Evolutionary conservation across 2,888 invertebrate genomes (phyloP).

Genomic region (Petrophora chlorosata): DNA sequence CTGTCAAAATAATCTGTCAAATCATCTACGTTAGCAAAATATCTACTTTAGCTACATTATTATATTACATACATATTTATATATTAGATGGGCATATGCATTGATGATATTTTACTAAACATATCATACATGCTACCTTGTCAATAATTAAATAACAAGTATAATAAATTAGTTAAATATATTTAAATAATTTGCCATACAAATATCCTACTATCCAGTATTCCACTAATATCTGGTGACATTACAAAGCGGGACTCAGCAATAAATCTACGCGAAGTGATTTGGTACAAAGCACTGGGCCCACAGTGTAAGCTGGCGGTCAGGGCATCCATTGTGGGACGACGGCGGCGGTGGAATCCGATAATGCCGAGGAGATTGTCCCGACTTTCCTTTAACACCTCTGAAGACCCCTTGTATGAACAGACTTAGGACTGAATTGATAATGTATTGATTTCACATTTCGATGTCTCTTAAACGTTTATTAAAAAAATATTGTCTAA

Average conservation of each 20-base stretch:
- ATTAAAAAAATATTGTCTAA: too few species aligned
- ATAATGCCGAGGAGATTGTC: slow-evolving; percentile 81
- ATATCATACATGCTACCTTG: too few species aligned
- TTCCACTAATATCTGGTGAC: slow-evolving; percentile 1
- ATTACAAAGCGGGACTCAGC: slow-evolving; percentile 54
- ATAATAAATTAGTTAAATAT: too few species aligned
- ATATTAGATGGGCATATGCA: too few species aligned
- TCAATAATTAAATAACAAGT: too few species aligned
- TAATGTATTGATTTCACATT: slow-evolving; percentile 23
- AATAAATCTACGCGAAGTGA: slow-evolving; percentile 81
- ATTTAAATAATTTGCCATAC: too few species aligned
- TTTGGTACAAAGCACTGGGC: slow-evolving; percentile 81
- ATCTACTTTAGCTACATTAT: too few species aligned
- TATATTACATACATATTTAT: too few species aligned
- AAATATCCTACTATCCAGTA: slow-evolving; percentile 2
- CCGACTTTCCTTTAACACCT: slow-evolving; percentile 80
- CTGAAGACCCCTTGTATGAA: slow-evolving; percentile 55
- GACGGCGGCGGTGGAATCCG: slow-evolving; percentile 78
- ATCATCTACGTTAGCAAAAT: too few species aligned
- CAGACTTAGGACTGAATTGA: slow-evolving; percentile 49
- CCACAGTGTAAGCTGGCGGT: slow-evolving; percentile 75
- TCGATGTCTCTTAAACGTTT: too few species aligned
- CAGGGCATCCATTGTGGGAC: slow-evolving; percentile 78
- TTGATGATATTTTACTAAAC: too few species aligned
- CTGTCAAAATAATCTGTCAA: too few species aligned